These are phyloP conservation scores for Bombus difficillimus DNA, from an alignment of 1,140 invertebrate species.

Conservation along the genomic window DNA sequence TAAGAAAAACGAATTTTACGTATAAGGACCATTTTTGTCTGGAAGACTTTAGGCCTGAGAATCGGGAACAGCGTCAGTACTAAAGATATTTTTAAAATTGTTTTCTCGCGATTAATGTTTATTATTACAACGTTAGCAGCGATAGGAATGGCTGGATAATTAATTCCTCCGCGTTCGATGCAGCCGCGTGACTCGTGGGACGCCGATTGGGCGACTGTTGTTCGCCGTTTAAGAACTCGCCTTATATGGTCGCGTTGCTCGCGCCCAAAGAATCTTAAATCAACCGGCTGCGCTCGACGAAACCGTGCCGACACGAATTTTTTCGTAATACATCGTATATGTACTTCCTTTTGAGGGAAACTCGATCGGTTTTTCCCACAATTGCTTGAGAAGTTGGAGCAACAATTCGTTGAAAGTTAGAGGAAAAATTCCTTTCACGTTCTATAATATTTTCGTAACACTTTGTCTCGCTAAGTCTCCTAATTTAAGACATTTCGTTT, in stretches of 20 bases:
- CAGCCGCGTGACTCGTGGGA: slow-evolving; percentile 15
- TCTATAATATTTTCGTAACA: background rate
- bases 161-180: slow-evolving; percentile 16
- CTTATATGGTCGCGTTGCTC: slow-evolving; percentile 32
- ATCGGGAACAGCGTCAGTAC: too few species aligned
- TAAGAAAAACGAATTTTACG: too few species aligned
- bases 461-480: background rate
- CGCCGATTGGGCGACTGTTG: slow-evolving; percentile 31
- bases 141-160: slow-evolving; percentile 10
- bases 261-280: slow-evolving; percentile 13
- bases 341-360: background rate
- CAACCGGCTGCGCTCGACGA: background rate
- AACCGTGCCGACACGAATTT: background rate
- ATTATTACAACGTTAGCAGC: background rate
- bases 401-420: background rate
- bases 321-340: background rate
- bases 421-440: background rate
- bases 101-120: background rate
- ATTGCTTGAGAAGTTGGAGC: background rate
- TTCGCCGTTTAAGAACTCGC: slow-evolving; percentile 27
- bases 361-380: background rate
- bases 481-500: background rate
- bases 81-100: too few species aligned
- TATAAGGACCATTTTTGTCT: too few species aligned
- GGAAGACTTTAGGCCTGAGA: rapidly evolving